Base-by-base conservation (phyloP, 2,888 invertebrate genomes). In the Aproaerema taeniolella region DNA sequence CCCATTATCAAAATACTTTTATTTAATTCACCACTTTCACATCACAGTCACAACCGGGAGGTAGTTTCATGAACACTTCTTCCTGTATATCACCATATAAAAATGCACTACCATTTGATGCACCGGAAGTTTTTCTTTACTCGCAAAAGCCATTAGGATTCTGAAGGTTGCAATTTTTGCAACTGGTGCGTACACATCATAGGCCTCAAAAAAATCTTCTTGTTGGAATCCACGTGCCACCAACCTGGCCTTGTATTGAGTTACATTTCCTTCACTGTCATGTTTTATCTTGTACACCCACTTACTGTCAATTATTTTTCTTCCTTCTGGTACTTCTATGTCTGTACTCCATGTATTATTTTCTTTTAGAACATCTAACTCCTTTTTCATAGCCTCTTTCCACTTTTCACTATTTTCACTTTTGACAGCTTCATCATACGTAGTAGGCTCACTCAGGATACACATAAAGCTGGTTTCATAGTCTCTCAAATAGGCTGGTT, bases 21-120 rank as follows among this genome's bases (percentile, higher is more conserved):
- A n/a, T n/a, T n/a, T n/a, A n/a, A n/a, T n/a, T n/a, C n/a, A n/a
- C n/a, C n/a, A n/a, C n/a, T n/a, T n/a, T n/a, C n/a, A n/a, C n/a
- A n/a, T n/a, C n/a, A n/a, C n/a, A n/a, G n/a, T n/a, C n/a, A n/a
- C n/a, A n/a, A n/a, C n/a, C n/a, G n/a, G n/a, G n/a, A n/a, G 52
- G 52, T 28, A 48, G 45, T 12, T 9, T 37, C 4, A 52, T 8
- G 17, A 41, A 48, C 1, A 52, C 46, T 37, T 34, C 17, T 31
- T 45, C 46, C 15, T 46, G 26, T 8, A 46, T 42, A 1, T 45
- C 38, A n/a, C 47, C 46, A 45, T 50, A 46, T 7, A 41, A 10
- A 32, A 46, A 44, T n/a, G 43, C 43, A 42, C 45, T 43, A 48
- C 52, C 49, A 51, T 41, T 30, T 39, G 36, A 11, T 32, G 31